These are phyloP conservation scores for Oncopeltus fasciatus DNA, from an alignment of 1,140 invertebrate species.

Conservation along the genomic window DNA sequence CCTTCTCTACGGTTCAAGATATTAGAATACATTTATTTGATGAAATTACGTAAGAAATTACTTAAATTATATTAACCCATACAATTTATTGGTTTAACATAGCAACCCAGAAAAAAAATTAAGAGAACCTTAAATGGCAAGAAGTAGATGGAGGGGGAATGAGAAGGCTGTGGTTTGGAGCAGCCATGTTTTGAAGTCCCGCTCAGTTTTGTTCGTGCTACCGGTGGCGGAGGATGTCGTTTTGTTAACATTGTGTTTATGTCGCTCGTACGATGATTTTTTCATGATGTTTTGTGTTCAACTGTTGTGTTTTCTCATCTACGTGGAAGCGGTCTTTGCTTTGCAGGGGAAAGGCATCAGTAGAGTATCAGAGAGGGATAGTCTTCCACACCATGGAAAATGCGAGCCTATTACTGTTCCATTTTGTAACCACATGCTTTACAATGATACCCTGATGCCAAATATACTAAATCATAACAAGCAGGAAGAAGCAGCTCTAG, in stretches of 20 bases:
- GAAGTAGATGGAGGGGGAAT: background rate
- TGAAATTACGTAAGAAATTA: too few relatives aligned
- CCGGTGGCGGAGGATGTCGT: background rate
- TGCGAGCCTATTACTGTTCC: constrained; percentile 88
- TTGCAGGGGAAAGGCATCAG: background rate
- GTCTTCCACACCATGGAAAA: constrained; percentile 55
- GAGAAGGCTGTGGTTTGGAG: background rate
- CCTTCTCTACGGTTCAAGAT: too few relatives aligned
- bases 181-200: background rate
- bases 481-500: constrained; percentile 82
- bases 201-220: background rate
- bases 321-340: background rate
- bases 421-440: constrained; percentile 80
- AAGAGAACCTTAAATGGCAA: background rate
- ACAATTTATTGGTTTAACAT: too few relatives aligned
- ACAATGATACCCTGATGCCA: constrained; percentile 93
- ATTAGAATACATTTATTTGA: too few relatives aligned
- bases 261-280: background rate
- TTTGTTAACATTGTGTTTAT: background rate
- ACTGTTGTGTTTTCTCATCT: background rate
- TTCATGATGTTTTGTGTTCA: background rate
- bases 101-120: too few relatives aligned
- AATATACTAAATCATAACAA: constrained; percentile 84
- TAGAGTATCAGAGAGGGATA: constrained; percentile 3
- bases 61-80: too few relatives aligned